Percentiles rank a stretch among this genome's conserved stretches.
Evolutionary conservation across 1,140 invertebrate genomes (phyloP).

Genomic region (Musca vetustissima): DNA sequence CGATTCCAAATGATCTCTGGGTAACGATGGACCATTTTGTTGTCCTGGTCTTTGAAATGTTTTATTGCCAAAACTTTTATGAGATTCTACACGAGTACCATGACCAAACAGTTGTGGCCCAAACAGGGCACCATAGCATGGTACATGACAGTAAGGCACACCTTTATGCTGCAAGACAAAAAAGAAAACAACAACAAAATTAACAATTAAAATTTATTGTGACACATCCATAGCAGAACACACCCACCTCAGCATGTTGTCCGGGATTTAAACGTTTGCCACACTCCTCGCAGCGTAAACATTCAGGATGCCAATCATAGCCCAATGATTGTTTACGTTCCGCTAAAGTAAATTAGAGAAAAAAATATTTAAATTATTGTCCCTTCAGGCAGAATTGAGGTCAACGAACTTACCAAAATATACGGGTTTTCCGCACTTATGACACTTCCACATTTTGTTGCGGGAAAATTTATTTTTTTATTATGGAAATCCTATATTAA

Average conservation of each 20-base stretch:
- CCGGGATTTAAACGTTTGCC: constrained; percentile 87
- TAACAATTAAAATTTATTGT: constrained; percentile 5
- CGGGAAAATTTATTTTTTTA: background rate
- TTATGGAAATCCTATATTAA: too few species aligned
- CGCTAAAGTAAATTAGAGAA: constrained; percentile 60
- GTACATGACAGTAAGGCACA: constrained; percentile 87
- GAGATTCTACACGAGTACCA: constrained; percentile 82
- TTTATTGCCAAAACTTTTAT: constrained; percentile 80
- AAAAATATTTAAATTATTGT: background rate
- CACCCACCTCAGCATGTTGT: constrained; percentile 79
- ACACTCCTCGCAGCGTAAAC: constrained; percentile 87
- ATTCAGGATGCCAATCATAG: constrained; percentile 92
- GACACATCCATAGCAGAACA: background rate
- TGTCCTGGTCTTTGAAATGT: constrained; percentile 40
- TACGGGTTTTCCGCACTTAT: constrained; percentile 83
- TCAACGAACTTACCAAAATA: constrained; percentile 70
- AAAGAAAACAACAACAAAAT: background rate
- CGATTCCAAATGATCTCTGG: constrained; percentile 73
- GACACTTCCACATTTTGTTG: constrained; percentile 77
- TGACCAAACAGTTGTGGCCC: constrained; percentile 85
- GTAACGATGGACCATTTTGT: constrained; percentile 50
- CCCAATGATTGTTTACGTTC: constrained; percentile 89
- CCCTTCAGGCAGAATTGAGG: background rate
- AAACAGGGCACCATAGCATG: constrained; percentile 86
- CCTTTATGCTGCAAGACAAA: constrained; percentile 73